Base-by-base conservation (phyloP, 1,140 invertebrate genomes). In the Leptinotarsa defecta region DNA sequence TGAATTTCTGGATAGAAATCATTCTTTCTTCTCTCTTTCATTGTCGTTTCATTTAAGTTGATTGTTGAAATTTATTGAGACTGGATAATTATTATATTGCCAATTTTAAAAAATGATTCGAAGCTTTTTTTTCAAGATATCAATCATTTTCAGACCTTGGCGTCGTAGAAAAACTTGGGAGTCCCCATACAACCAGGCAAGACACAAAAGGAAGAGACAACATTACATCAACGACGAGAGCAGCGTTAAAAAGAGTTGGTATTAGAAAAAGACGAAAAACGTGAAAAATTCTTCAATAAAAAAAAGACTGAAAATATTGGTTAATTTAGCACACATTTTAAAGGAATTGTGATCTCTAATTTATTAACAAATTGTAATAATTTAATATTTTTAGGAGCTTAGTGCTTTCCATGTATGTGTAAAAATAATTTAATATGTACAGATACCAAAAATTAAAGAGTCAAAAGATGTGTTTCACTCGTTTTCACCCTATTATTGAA, bases 271-370 rank as follows among this genome's bases (percentile, higher is more conserved):
- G 74, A 24, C 57, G 74, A 52, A 75, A 76, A 76, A 76, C 70
- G 64, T 76, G 73, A 75, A 57, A 48, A 74, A 11, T 20, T 49
- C 24, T 49, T 22, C 27, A 24, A 72, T 27, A 19, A 48, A 61
- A 20, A 73, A n/a, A 76, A 62, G 71, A 76, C 77, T 73, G 74
- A 77, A 61, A 48, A 13, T 34, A 62, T 34, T 71, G 48, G 20
- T 62, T 72, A 34, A 72, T 72, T 72, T 72, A 62, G 22, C 17
- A 61, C 20, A 64, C 49, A 72, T 62, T 72, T 72, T 62, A 74
- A 24, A 15, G n/a, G 68, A 74, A 78, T 72, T 76, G 77, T 78
- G 77, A 78, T 78, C 77, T 78, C 74, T 78, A 78, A 76, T 78
- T 78, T 78, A 74, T 76, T 63, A 75, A 27, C 73, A 61, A 52